Evolutionary conservation across 2,113 vertebrate species (phyloP).

Genomic region (Centropristis striata): DNA sequence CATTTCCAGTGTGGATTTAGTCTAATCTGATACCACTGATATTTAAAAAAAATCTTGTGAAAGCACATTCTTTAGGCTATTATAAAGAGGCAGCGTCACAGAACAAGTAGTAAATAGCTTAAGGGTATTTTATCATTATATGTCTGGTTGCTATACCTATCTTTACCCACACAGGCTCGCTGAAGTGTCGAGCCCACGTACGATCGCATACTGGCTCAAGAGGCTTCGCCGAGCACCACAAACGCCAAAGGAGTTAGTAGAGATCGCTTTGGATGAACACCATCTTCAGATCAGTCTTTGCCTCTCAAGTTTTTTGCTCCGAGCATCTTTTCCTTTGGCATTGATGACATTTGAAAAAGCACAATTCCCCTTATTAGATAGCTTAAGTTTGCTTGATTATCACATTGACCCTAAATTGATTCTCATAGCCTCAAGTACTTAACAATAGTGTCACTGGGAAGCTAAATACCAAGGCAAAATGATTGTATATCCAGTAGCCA

Average conservation of each 20-base stretch:
- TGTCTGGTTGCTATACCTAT: slow-evolving; percentile 58
- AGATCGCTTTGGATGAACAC: slow-evolving; percentile 63
- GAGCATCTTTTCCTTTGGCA: slow-evolving; percentile 75
- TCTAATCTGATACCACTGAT: slow-evolving; percentile 44
- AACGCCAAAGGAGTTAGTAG: slow-evolving; percentile 46
- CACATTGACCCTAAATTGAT: slow-evolving; percentile 61
- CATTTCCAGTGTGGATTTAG: slow-evolving; percentile 48
- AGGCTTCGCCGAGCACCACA: slow-evolving; percentile 25
- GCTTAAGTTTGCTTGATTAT: slow-evolving; percentile 68
- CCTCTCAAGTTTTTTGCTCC: slow-evolving; percentile 19
- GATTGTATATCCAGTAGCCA: slow-evolving; percentile 31
- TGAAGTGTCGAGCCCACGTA: slow-evolving; percentile 45
- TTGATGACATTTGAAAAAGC: slow-evolving; percentile 68
- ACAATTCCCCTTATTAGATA: slow-evolving; percentile 53
- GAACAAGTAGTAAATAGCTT: slow-evolving; percentile 70
- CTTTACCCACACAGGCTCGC: slow-evolving; percentile 51
- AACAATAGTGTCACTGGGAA: slow-evolving; percentile 52
- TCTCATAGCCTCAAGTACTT: slow-evolving; percentile 41
- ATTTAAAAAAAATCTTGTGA: slow-evolving; percentile 30
- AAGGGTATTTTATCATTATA: slow-evolving; percentile 32
- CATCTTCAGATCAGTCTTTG: slow-evolving; percentile 21
- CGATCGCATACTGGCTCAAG: not conserved
- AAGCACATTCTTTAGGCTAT: slow-evolving; percentile 67
- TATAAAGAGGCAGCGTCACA: slow-evolving; percentile 75
- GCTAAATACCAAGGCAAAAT: slow-evolving; percentile 44